Evolutionary conservation across 2,888 invertebrate species (phyloP).

Genomic region (Protophormia terraenovae): DNA sequence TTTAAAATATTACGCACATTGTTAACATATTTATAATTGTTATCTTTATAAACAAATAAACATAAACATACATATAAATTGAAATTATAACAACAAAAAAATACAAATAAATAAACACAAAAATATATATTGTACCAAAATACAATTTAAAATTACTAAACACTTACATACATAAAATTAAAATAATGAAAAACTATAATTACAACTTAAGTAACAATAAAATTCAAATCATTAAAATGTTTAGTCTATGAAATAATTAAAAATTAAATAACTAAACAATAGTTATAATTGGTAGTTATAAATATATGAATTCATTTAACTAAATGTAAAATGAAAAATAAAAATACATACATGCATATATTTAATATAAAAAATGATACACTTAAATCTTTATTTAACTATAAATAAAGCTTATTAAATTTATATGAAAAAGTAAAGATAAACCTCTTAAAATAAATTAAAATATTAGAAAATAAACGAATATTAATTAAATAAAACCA

Average conservation of each 20-base stretch:
- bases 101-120: conserved; percentile 46
- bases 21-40: conserved; percentile 69
- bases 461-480: conserved; percentile 53
- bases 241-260: conserved; percentile 10
- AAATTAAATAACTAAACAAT: conserved; percentile 34
- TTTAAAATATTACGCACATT: conserved; percentile 69
- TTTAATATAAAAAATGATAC: conserved; percentile 20
- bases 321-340: conserved; percentile 15
- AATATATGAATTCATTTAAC: conserved; percentile 19
- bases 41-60: conserved; percentile 52
- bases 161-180: neutral
- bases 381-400: conserved; percentile 63
- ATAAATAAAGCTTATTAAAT: conserved; percentile 63
- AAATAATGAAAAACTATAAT: conserved; percentile 1
- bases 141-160: conserved; percentile 72
- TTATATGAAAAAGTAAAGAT: conserved; percentile 4
- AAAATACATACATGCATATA: conserved; percentile 26
- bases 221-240: conserved; percentile 30
- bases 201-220: conserved; percentile 33
- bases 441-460: conserved; percentile 3
- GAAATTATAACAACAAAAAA: conserved; percentile 46
- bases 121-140: conserved; percentile 74
- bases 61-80: conserved; percentile 39
- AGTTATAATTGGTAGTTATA: conserved; percentile 32
- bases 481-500: conserved; percentile 5